A percentile compares a stretch with the other conserved stretches of the same genome.
Conservation (phyloP, 2,888 invertebrate species). For the Caenorhabditis sp. region DNA sequence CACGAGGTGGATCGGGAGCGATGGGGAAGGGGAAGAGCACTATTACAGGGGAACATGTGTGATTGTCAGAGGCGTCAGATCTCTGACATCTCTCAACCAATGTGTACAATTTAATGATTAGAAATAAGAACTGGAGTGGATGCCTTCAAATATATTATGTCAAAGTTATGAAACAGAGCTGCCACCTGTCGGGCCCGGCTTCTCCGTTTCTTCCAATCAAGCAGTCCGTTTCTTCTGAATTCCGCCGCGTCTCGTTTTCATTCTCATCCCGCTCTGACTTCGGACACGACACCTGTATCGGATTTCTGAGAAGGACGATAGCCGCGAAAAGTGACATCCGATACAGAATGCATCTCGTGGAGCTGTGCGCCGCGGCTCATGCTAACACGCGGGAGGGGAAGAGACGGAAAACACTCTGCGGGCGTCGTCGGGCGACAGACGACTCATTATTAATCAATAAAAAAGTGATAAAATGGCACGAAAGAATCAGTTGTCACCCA, state of each 20-base stretch:
- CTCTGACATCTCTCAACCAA: too few species aligned
- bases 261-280: too few species aligned
- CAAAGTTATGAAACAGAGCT: too few species aligned
- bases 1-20: conserved; percentile 15
- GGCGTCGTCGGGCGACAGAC: too few species aligned
- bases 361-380: conserved; percentile 10
- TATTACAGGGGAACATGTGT: too few species aligned
- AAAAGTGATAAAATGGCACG: conserved; percentile 10
- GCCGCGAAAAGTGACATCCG: conserved; percentile 39
- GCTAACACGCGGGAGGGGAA: not conserved
- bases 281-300: conserved; percentile 44
- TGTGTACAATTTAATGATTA: too few species aligned
- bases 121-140: too few species aligned
- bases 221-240: too few species aligned
- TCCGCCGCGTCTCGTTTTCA: too few species aligned
- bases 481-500: conserved; percentile 11
- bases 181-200: not conserved
- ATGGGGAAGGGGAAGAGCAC: too few species aligned
- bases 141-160: too few species aligned
- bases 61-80: too few species aligned
- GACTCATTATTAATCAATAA: conserved; percentile 26
- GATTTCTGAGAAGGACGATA: conserved; percentile 21
- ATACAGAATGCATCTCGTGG: conserved; percentile 18
- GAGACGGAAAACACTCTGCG: conserved; percentile 5
- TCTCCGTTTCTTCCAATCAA: not conserved